Evolutionary conservation across 2,888 invertebrate species (phyloP).

Genomic region (Epinotia bilunana): DNA sequence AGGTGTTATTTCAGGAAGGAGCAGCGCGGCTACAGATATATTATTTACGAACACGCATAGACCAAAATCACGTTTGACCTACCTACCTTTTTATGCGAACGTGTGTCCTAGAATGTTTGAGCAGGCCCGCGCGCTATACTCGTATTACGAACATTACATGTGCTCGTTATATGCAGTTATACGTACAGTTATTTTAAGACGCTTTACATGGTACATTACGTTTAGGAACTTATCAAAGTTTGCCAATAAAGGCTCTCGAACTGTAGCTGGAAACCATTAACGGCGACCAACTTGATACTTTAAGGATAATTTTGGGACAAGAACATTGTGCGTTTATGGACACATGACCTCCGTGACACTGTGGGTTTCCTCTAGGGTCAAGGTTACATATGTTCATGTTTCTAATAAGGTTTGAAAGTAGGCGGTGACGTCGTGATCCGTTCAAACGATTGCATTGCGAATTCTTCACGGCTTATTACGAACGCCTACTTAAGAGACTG

Average conservation of each 20-base stretch:
- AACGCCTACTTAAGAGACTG: constrained; percentile 40
- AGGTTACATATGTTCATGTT: constrained; percentile 40
- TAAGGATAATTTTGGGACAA: constrained; percentile 39
- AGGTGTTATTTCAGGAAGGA: constrained; percentile 53
- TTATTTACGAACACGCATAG: constrained; percentile 47
- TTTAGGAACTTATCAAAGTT: constrained; percentile 44
- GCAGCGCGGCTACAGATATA: constrained; percentile 48
- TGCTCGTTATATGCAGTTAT: constrained; percentile 41
- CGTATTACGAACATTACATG: constrained; percentile 37
- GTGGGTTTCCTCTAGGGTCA: constrained; percentile 31
- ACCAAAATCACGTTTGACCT: constrained; percentile 52
- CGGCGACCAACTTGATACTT: constrained; percentile 39
- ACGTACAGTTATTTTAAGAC: constrained; percentile 40
- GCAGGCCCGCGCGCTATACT: constrained; percentile 35
- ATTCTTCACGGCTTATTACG: constrained; percentile 48
- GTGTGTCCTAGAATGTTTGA: constrained; percentile 41
- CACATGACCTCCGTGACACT: constrained; percentile 32
- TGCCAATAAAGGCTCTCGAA: constrained; percentile 41
- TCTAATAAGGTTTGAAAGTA: constrained; percentile 44
- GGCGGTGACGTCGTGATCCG: constrained; percentile 46
- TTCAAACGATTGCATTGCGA: constrained; percentile 47
- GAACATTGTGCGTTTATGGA: constrained; percentile 31
- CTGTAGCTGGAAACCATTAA: constrained; percentile 38
- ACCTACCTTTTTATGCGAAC: constrained; percentile 46
- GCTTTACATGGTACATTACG: constrained; percentile 41